Percentiles rank a stretch among this genome's conserved stretches.
These are phyloP conservation scores for Stenoptilia bipunctidactyla DNA, from an alignment of 2,888 invertebrate genomes.

Conservation along the genomic window DNA sequence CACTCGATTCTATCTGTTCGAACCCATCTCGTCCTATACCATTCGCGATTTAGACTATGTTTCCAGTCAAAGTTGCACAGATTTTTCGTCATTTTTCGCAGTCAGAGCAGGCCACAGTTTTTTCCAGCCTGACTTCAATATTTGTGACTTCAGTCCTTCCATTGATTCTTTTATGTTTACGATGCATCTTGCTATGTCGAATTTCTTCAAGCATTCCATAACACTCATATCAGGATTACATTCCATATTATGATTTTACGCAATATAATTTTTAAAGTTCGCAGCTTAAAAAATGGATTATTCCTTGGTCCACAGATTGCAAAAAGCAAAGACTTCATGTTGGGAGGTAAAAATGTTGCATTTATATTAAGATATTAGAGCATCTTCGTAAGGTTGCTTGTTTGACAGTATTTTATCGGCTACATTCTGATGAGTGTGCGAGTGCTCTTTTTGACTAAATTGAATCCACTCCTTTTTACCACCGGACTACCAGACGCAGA, in stretches of 20 bases:
- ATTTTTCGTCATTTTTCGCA: conserved; percentile 12
- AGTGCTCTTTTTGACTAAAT: too few relatives aligned
- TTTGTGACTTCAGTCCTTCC: conserved; percentile 17
- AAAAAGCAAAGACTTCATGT: conserved; percentile 19
- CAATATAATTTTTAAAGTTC: conserved; percentile 18
- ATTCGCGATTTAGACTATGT: conserved; percentile 20
- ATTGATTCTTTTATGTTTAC: conserved; percentile 20
- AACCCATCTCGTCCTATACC: conserved; percentile 22
- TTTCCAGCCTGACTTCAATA: conserved; percentile 14
- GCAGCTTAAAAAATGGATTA: conserved; percentile 19
- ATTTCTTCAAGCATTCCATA: conserved; percentile 19
- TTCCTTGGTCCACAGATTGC: conserved; percentile 21
- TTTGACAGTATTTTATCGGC: too few relatives aligned
- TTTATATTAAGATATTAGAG: conserved; percentile 14
- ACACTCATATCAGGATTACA: conserved; percentile 20
- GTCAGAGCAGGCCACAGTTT: conserved; percentile 17
- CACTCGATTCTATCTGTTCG: conserved; percentile 19
- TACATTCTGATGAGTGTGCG: too few relatives aligned
- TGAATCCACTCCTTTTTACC: too few relatives aligned
- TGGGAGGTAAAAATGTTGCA: conserved; percentile 17
- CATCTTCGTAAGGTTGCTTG: too few relatives aligned
- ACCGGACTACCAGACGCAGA: too few relatives aligned
- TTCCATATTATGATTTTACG: conserved; percentile 21
- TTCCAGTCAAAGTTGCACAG: conserved; percentile 18
- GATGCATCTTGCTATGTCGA: conserved; percentile 21